phyloP scores from a whole-genome alignment of 2,888 invertebrate genomes.

The Fragum fragum region DNA sequence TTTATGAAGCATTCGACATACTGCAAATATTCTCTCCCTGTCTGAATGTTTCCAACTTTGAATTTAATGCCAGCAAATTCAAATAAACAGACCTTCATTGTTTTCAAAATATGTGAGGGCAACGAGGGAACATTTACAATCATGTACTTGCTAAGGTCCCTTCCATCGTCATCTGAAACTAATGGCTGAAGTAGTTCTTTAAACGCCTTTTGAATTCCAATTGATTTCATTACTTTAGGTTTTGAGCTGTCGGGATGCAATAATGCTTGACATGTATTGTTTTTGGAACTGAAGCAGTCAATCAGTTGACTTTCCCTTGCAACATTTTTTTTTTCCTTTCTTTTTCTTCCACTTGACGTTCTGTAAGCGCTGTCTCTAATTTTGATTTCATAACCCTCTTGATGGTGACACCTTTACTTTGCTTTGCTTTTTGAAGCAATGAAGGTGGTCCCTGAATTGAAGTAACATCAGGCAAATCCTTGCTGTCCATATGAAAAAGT shows the following conservation, averaged over 20 bases:
- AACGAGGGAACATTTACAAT: neutral
- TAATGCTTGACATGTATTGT: constrained; percentile 12
- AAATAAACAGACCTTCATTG: constrained; percentile 14
- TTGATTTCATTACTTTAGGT: constrained; percentile 8
- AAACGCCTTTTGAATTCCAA: neutral
- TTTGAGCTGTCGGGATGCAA: constrained; percentile 9
- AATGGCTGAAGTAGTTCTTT: neutral
- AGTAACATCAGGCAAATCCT: neutral
- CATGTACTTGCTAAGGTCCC: neutral
- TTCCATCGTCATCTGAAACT: neutral
- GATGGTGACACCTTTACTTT: constrained; percentile 52
- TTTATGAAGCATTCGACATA: neutral
- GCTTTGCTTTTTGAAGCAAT: constrained; percentile 30
- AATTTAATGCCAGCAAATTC: constrained; percentile 24
- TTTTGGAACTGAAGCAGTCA: neutral
- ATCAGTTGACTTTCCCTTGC: neutral
- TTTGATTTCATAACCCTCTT: constrained; percentile 41
- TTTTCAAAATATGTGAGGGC: neutral
- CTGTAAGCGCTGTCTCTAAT: neutral
- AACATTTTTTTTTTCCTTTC: neutral
- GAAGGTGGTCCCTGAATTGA: constrained; percentile 27
- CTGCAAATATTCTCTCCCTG: neutral
- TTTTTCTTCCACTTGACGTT: neutral
- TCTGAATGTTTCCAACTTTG: neutral
- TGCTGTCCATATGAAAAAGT: neutral